These are phyloP conservation scores for Lycaon pictus DNA, from an alignment of 2,113 vertebrate genomes.

Conservation along the genomic window DNA sequence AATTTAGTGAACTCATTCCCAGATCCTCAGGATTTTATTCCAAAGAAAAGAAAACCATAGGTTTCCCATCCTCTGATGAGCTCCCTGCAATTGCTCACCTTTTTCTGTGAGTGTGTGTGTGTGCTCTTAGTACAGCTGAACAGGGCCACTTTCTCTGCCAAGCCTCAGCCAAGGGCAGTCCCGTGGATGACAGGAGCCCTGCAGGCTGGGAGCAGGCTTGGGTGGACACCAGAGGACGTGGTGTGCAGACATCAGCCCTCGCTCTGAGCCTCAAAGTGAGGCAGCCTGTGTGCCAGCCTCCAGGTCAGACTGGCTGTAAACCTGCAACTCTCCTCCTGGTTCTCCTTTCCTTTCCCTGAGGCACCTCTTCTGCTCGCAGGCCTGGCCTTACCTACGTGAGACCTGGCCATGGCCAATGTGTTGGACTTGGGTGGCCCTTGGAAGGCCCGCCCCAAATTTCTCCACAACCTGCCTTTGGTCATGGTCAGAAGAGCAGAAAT, in stretches of 20 bases:
- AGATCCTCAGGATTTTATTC: not conserved
- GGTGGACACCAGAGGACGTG: not conserved
- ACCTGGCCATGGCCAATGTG: not conserved
- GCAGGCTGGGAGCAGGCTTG: not conserved
- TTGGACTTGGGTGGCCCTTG: not conserved
- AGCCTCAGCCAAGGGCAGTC: not conserved
- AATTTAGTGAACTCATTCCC: not conserved
- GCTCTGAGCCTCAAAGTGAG: not conserved
- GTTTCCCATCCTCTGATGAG: not conserved
- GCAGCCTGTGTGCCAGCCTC: fast-evolving
- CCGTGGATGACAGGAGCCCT: not conserved
- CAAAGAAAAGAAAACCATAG: not conserved
- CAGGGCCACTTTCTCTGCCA: not conserved
- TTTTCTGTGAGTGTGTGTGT: not conserved
- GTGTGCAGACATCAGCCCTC: not conserved
- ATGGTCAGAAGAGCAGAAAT: constrained; percentile 31
- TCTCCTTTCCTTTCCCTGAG: not conserved
- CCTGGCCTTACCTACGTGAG: not conserved
- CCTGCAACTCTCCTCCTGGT: fast-evolving
- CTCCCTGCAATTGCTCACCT: not conserved
- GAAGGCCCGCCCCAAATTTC: not conserved
- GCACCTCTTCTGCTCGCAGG: not conserved
- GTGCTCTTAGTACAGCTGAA: not conserved
- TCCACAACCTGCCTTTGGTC: constrained; percentile 44
- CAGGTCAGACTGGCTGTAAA: not conserved